phyloP scores from a whole-genome alignment of 2,888 invertebrate species.

The Thymelicus lineola region DNA sequence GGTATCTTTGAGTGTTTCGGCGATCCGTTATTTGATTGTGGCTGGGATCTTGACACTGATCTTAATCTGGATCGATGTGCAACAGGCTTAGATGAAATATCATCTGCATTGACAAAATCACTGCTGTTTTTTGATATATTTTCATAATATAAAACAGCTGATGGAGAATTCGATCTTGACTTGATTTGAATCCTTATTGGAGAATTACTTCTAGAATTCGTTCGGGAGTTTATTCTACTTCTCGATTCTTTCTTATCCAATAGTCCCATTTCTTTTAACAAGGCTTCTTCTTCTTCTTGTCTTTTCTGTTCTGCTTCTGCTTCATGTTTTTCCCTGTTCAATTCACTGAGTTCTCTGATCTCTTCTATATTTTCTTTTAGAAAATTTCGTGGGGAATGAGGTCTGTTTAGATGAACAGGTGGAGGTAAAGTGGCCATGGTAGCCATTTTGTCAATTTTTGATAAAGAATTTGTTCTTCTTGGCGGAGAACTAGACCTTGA shows the following conservation, averaged over 20 bases:
- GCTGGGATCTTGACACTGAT: conserved; percentile 72
- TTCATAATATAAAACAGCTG: conserved; percentile 67
- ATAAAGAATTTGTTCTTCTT: conserved; percentile 71
- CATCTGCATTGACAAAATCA: conserved; percentile 62
- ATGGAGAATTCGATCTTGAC: conserved; percentile 77
- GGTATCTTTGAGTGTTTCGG: conserved; percentile 81
- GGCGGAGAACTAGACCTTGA: conserved; percentile 76
- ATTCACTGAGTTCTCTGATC: conserved; percentile 75
- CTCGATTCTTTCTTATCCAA: conserved; percentile 65
- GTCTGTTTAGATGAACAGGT: conserved; percentile 60
- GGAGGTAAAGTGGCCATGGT: conserved; percentile 65
- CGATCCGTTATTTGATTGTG: conserved; percentile 78
- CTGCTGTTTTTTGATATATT: conserved; percentile 58
- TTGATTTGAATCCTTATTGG: conserved; percentile 69
- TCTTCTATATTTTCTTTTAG: conserved; percentile 80
- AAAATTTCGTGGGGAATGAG: conserved; percentile 77
- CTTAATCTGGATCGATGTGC: conserved; percentile 69
- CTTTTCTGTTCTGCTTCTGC: conserved; percentile 74
- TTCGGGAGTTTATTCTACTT: conserved; percentile 43
- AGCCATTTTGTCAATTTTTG: conserved; percentile 76
- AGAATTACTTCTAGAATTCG: conserved; percentile 70
- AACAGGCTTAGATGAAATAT: conserved; percentile 60
- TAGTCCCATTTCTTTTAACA: conserved; percentile 78
- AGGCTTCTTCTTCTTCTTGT: conserved; percentile 76
- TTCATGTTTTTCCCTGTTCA: conserved; percentile 80